Base-by-base conservation (phyloP, 1,140 invertebrate genomes). In the Nasonia vitripennis region DNA sequence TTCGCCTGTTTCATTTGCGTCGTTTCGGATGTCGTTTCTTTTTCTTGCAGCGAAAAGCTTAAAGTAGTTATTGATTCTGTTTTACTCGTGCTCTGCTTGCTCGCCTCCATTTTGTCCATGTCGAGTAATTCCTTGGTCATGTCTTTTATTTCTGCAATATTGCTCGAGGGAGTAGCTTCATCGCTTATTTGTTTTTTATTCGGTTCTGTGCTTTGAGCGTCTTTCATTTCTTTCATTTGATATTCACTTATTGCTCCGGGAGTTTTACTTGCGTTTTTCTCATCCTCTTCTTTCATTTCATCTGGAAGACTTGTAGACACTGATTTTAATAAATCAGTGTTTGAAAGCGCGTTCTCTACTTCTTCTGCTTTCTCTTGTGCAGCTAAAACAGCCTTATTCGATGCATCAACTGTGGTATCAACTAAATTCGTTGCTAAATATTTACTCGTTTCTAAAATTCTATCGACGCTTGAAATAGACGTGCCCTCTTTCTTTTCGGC, bases 201-300 rank as follows among this genome's bases (percentile, higher is more conserved):
- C 2, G 12, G 55, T n/a, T 62, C 41, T 77, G 67, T n/a, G 41
- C 27, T 48, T 27, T 20, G 71, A 81, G 34, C 14, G 48, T 74
- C 20, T 55, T 48, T 45, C 34, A 31, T 68, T 45, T 81, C 37
- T 74, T 73, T 34, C 55, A 78, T n/a, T 51, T 74, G 23, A 7
- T 48, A 48, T 20, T n/a, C 34, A 62, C 67, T 86, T 14, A 75
- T 74, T 62, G 17, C 55, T 1, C 20, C 6, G 6, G 1, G 20
- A 62, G 20, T 62, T 62, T 67, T 51, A 73, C 55, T 86, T 86
- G 51, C 37, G 81, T 80, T 37, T 81, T 37, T 81, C 12, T 67
- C 14, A 37, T 79, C 51, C 41, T 0, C n/a, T 7, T 83, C 14
- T 83, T 77, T 73, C 17, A 34, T 55, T 51, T 80, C 34, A n/a